These are phyloP conservation scores for Spatula versicolor DNA, from an alignment of 2,797 vertebrate genomes.

Conservation along the genomic window DNA sequence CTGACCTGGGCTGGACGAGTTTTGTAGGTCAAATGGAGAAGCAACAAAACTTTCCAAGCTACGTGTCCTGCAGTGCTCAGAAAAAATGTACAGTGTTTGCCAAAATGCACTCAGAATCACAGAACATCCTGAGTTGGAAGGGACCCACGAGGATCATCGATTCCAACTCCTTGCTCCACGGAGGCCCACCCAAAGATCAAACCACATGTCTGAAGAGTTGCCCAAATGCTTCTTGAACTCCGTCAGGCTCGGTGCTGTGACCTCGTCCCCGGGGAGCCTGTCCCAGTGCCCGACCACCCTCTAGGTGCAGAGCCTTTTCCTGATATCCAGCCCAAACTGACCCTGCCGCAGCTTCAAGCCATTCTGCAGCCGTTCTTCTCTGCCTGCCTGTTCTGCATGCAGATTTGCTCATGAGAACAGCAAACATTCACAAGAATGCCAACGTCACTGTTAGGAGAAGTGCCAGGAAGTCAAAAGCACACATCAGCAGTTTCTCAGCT, in stretches of 20 bases:
- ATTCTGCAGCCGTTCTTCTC: background rate
- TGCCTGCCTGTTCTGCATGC: background rate
- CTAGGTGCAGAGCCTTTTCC: too few relatives aligned
- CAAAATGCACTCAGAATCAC: background rate
- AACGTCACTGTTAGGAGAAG: background rate
- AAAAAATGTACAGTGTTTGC: background rate
- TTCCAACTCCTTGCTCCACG: background rate
- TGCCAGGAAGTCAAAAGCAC: background rate
- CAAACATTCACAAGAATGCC: background rate
- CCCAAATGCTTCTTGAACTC: too few relatives aligned
- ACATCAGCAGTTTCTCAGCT: background rate
- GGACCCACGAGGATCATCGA: background rate
- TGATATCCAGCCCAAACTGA: background rate
- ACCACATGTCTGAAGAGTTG: background rate
- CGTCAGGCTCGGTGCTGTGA: too few relatives aligned
- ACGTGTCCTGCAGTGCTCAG: background rate
- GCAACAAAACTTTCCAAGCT: background rate
- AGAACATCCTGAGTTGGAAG: background rate
- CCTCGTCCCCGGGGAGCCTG: too few relatives aligned
- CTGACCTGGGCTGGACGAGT: background rate
- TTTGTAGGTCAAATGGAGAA: slow-evolving; percentile 23
- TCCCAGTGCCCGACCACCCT: too few relatives aligned
- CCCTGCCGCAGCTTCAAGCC: background rate
- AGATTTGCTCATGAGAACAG: background rate
- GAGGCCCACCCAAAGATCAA: background rate